Base-by-base conservation (phyloP, 2,113 vertebrate species). In the Pseudonaja textilis region DNA sequence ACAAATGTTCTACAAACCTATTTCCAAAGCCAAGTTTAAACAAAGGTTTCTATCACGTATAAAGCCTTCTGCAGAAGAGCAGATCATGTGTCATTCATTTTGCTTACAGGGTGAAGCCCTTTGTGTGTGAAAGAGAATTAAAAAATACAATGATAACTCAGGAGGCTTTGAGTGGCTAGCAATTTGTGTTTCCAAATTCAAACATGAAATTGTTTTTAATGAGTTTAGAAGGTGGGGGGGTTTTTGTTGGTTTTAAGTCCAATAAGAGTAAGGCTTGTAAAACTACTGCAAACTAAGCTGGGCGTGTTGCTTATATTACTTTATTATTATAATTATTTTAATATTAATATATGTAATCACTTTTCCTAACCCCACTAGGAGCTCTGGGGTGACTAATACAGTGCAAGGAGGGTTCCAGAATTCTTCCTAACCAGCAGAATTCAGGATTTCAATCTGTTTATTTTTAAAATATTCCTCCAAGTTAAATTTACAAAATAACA, bases 11-110 rank as follows among this genome's bases (percentile, higher is more conserved):
- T 95, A 96, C 95, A 94, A 94, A 91, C 18, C 1, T 94, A 94
- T 96, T 96, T 96, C 95, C 97, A 96, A 96, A 95, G 94, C 94
- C 96, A 96, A 96, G 94, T 96, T 96, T 95, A 96, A 95, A 47
- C 95, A 97, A 93, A 96, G 95, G 94, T 81, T 81, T 39, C 96
- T 96, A 96, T 96, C 96, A 22, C 93, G 57, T 97, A 95, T 95
- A 95, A 96, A 96, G 95, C 91, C 89, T 90, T 93, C 93, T 95
- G 94, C 93, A 95, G 90, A 96, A 95, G 93, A 85, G 88, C 8
- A n/a, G 89, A 91, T 92, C 95, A 96, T 93, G 95, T 96, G 96
- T 96, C 57, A 94, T 89, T 92, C 54, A 64, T 93, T 93, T 86
- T 50, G 91, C 94, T 26, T 0, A 1, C 26, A 93, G 95, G 97